Percentiles rank a stretch among this genome's conserved stretches.
phyloP scores from a whole-genome alignment of 2,113 vertebrate genomes.

The Amblyopsis rosae region DNA sequence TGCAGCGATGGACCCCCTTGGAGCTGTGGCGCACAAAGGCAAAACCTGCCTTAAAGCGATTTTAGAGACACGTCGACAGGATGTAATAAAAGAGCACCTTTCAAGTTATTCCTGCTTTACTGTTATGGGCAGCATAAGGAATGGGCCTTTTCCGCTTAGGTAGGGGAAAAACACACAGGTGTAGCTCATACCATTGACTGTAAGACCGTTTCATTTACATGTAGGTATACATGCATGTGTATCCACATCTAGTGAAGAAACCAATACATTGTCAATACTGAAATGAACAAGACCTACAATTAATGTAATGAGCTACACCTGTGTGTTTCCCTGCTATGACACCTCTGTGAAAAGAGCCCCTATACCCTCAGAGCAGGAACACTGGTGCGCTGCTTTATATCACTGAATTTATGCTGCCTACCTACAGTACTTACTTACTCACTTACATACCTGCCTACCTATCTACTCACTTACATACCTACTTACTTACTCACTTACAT shows the following conservation, averaged over 20 bases:
- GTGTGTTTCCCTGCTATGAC: too few relatives aligned
- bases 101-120: slow-evolving; percentile 25
- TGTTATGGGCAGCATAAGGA: slow-evolving; percentile 46
- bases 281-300: too few relatives aligned
- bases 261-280: too few relatives aligned
- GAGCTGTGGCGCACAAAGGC: neutral
- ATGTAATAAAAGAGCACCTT: slow-evolving; percentile 25
- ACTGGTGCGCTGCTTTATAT: slow-evolving; percentile 35
- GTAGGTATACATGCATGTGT: too few relatives aligned
- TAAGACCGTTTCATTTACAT: too few relatives aligned
- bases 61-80: slow-evolving; percentile 15
- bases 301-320: too few relatives aligned
- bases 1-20: neutral
- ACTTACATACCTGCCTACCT: slow-evolving; percentile 25
- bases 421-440: slow-evolving; percentile 39
- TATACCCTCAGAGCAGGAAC: slow-evolving; percentile 6
- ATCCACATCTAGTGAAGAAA: too few relatives aligned
- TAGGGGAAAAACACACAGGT: slow-evolving; percentile 34
- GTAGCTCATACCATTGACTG: too few relatives aligned
- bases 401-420: slow-evolving; percentile 58
- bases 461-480: too few relatives aligned
- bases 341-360: too few relatives aligned
- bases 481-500: neutral
- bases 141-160: too few relatives aligned
- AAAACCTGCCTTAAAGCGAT: slow-evolving; percentile 8